Conservation (phyloP, 2,888 invertebrate species). For the Clostera curtula region DNA sequence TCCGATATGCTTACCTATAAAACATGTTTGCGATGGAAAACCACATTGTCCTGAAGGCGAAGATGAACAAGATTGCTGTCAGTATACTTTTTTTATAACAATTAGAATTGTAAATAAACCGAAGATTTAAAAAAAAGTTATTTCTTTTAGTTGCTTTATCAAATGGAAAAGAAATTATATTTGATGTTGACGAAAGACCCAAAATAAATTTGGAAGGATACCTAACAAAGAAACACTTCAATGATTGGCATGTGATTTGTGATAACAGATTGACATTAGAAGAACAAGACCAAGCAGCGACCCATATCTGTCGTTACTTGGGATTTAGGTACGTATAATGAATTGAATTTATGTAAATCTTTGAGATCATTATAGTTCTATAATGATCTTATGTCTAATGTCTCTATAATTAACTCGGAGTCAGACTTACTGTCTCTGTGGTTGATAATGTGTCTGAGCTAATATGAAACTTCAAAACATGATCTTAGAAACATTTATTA, state of each 20-base stretch:
- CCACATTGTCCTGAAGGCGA: conserved; percentile 80
- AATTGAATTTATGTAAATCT: background rate
- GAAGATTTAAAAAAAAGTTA: conserved; percentile 1
- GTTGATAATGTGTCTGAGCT: too few species aligned
- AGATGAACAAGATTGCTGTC: conserved; percentile 88
- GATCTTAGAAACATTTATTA: background rate
- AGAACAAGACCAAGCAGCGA: conserved; percentile 64
- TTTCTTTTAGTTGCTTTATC: conserved; percentile 78
- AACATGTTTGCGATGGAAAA: conserved; percentile 78
- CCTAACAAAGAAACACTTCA: conserved; percentile 75
- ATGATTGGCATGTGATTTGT: conserved; percentile 80
- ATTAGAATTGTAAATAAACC: background rate
- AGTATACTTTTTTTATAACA: conserved; percentile 35
- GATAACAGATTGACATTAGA: conserved; percentile 56
- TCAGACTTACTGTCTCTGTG: too few species aligned
- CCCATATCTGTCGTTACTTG: conserved; percentile 78
- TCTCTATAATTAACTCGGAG: too few species aligned
- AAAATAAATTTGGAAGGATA: conserved; percentile 76
- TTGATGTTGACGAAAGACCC: conserved; percentile 78
- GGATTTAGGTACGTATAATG: conserved; percentile 74
- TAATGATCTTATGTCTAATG: too few species aligned
- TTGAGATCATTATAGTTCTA: too few species aligned
- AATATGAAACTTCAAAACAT: too few species aligned
- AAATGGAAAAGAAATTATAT: conserved; percentile 74
- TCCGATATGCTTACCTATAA: conserved; percentile 76